phyloP scores from a whole-genome alignment of 2,797 vertebrate genomes.

The Pelobates cultripes region DNA sequence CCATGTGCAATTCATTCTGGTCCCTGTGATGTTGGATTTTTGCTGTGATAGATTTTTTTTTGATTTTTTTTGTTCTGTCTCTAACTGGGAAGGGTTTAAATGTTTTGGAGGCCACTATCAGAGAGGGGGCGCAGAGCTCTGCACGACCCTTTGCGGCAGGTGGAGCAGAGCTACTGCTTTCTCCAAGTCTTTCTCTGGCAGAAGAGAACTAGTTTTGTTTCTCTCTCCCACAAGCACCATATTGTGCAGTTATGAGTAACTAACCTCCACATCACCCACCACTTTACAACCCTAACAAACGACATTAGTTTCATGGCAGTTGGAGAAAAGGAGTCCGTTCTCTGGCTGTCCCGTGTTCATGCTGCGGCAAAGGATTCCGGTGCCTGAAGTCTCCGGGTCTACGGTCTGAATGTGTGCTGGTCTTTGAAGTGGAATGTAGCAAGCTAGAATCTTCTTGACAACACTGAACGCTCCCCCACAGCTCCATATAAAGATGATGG shows the following conservation, averaged over 20 bases:
- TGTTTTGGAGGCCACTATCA: no score
- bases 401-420: conserved; percentile 9
- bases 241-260: no score
- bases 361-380: conserved; percentile 17
- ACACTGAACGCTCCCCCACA: conserved; percentile 12
- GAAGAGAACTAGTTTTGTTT: no score
- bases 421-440: conserved; percentile 38
- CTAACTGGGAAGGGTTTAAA: no score
- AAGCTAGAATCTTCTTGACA: conserved; percentile 29
- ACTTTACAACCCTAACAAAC: not conserved
- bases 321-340: not conserved
- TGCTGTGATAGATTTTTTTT: no score
- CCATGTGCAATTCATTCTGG: not conserved
- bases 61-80: no score
- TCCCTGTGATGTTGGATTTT: not conserved
- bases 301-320: not conserved
- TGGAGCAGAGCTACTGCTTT: no score
- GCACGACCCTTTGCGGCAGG: no score
- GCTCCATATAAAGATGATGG: not conserved
- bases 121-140: no score
- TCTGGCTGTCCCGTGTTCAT: not conserved
- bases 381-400: conserved; percentile 1
- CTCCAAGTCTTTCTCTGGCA: not conserved
- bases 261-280: not conserved
- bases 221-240: no score